phyloP scores from a whole-genome alignment of 2,113 vertebrate species.

The Periophthalmus modestus region DNA sequence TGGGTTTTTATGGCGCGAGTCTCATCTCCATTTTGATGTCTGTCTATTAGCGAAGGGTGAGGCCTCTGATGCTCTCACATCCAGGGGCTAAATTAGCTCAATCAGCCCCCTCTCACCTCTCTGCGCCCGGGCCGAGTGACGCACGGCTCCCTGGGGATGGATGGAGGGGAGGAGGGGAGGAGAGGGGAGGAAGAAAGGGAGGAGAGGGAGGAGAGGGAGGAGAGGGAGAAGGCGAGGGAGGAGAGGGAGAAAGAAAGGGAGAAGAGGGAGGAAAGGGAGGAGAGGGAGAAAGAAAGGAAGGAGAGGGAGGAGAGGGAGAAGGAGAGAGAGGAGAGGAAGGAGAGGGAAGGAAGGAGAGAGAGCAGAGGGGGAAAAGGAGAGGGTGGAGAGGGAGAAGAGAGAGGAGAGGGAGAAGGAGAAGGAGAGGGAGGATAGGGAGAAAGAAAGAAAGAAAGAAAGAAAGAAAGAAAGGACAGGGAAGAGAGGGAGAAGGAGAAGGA shows the following conservation, averaged over 20 bases:
- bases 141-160: conserved; percentile 65
- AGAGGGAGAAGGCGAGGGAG: background rate
- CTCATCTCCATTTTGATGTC: conserved; percentile 80
- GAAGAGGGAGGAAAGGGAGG: too few species aligned
- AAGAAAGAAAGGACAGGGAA: too few species aligned
- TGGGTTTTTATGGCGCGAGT: conserved; percentile 65
- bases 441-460: too few species aligned
- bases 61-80: conserved; percentile 76
- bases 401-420: too few species aligned
- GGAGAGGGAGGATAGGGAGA: too few species aligned
- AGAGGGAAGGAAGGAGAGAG: too few species aligned
- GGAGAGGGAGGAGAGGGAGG: background rate
- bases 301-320: too few species aligned
- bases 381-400: too few species aligned
- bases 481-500: too few species aligned
- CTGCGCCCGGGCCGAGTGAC: conserved; percentile 71
- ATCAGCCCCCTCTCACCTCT: conserved; percentile 79
- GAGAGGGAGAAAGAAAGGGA: background rate
- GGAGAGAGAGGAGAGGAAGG: too few species aligned
- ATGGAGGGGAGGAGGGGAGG: conserved; percentile 7
- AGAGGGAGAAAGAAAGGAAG: too few species aligned
- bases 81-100: conserved; percentile 81
- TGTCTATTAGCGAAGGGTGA: conserved; percentile 78
- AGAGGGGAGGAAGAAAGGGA: background rate
- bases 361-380: too few species aligned